Base-by-base conservation (phyloP, 2,888 invertebrate species). In the Acleris holmiana region DNA sequence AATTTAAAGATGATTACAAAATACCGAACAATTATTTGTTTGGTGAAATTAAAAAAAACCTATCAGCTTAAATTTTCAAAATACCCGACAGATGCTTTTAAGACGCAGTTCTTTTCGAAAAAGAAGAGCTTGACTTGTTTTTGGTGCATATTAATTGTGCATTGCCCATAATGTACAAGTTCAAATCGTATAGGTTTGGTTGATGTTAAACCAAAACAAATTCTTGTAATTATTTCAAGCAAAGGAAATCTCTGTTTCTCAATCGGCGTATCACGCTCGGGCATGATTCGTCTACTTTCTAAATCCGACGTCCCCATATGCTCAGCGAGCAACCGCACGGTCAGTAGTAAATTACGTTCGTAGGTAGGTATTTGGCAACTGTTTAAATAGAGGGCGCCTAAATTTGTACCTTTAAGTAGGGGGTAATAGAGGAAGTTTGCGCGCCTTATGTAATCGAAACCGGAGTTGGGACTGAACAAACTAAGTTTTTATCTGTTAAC, bases 401-500 rank as follows among this genome's bases (percentile, higher is more conserved):
- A 83, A 84, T 85, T 83, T 84, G 84, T 84, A 83, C 82, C 79
- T 81, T 75, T 84, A 84, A 84, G 84, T 83, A 85, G 83, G 77
- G 79, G 80, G 84, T 83, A 84, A 86, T 85, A 84, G 84, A 76
- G 79, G 81, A 86, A 88, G 82, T 85, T 86, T 76, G 76, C 74
- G 73, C 77, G 79, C 78, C 80, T 85, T 85, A 79, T 78, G 84
- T 88, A 87, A 86, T 86, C 84, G 84, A 84, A 84, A 77, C 82
- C 75, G 65, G 69, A 70, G 69, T 77, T 71, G 76, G 76, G 73
- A 72, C 74, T 71, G 78, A 78, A 78, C 79, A 77, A 85, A 85
- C 80, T 84, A 77, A 86, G 84, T 88, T 88, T 87, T 86, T 87
- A 87, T 87, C 84, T 80, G 80, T 78, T 78, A 86, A 84, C 82